A percentile compares a stretch with the other conserved stretches of the same genome.
Conservation (phyloP, 2,888 invertebrate species). For the Oscheius sp. region DNA sequence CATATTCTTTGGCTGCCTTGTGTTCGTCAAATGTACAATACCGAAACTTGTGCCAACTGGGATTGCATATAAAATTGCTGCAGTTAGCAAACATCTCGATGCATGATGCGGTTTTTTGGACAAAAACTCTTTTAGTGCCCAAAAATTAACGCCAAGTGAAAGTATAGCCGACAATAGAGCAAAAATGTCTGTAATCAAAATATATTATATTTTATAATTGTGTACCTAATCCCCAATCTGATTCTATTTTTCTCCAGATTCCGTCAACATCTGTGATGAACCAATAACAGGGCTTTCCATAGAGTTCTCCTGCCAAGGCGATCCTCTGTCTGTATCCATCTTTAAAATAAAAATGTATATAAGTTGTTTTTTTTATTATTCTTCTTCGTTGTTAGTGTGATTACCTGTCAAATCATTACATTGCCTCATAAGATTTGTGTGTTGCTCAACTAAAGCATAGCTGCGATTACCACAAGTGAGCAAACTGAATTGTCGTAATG, state of each 20-base stretch:
- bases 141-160: background rate
- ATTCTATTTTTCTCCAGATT: slow-evolving; percentile 40
- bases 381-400: background rate
- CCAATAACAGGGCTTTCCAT: slow-evolving; percentile 41
- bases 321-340: slow-evolving; percentile 49
- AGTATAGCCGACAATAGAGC: slow-evolving; percentile 35
- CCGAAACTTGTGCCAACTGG: slow-evolving; percentile 39
- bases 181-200: slow-evolving; percentile 26
- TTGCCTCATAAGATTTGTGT: slow-evolving; percentile 47
- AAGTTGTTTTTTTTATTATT: slow-evolving; percentile 1
- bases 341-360: background rate
- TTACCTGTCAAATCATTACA: slow-evolving; percentile 57
- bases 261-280: slow-evolving; percentile 38
- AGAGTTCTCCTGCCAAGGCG: slow-evolving; percentile 37
- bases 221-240: slow-evolving; percentile 34
- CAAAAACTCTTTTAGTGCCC: background rate
- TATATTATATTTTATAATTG: background rate
- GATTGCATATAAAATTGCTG: slow-evolving; percentile 26
- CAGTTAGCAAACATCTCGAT: slow-evolving; percentile 32
- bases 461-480: slow-evolving; percentile 44
- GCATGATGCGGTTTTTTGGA: slow-evolving; percentile 5
- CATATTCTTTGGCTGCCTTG: slow-evolving; percentile 39
- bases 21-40: slow-evolving; percentile 46
- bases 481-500: slow-evolving; percentile 30
- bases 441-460: slow-evolving; percentile 46